Conservation (phyloP, 2,113 vertebrate species). For the Tonatia bakeri region DNA sequence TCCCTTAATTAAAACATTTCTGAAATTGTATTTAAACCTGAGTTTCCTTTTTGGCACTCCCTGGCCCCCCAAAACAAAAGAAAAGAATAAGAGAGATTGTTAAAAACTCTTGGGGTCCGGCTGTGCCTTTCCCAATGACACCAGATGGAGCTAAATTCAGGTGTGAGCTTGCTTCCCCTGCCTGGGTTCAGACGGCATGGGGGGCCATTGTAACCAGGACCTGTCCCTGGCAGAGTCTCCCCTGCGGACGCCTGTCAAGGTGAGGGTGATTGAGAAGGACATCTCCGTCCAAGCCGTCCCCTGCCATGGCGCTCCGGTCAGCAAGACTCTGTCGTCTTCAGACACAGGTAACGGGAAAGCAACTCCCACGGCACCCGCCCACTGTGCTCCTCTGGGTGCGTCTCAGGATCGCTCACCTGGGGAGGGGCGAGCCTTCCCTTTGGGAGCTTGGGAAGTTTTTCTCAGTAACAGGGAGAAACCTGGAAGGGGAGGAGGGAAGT, state of each 20-base stretch:
- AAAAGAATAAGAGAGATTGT: neutral
- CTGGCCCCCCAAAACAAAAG: accelerated
- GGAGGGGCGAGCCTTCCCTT: neutral
- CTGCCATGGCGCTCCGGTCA: slow-evolving; percentile 84
- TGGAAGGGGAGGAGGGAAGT: neutral
- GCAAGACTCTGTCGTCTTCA: slow-evolving; percentile 94
- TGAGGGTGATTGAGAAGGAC: slow-evolving; percentile 88
- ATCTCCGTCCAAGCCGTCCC: slow-evolving; percentile 85
- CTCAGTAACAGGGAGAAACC: neutral
- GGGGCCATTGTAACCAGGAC: neutral
- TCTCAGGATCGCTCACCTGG: accelerated
- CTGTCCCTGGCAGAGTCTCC: slow-evolving; percentile 83
- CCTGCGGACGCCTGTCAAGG: slow-evolving; percentile 82
- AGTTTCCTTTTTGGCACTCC: neutral
- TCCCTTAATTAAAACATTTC: neutral
- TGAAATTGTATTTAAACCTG: neutral
- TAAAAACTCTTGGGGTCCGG: neutral
- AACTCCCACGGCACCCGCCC: neutral
- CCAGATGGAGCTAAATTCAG: accelerated
- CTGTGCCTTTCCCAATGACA: accelerated
- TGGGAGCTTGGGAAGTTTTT: neutral
- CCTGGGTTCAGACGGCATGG: accelerated
- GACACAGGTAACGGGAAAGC: slow-evolving; percentile 85
- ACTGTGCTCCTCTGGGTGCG: neutral
- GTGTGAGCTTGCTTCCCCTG: accelerated